These are phyloP conservation scores for Botrylloides violaceus DNA, from an alignment of 23 tunicate genomes.

Conservation along the genomic window DNA sequence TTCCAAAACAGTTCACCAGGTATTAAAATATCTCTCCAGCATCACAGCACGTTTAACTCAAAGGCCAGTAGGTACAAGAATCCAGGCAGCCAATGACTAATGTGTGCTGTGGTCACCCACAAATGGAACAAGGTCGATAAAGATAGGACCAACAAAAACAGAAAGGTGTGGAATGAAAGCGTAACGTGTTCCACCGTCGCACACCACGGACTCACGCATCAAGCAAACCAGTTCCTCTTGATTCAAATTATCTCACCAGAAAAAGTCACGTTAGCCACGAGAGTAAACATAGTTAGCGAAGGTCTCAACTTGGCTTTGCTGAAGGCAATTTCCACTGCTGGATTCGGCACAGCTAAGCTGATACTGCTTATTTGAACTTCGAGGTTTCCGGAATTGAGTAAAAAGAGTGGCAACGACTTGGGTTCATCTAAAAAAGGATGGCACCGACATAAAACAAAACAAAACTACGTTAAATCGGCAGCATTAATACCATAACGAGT, in stretches of 20 bases:
- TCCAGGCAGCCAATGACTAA: no score
- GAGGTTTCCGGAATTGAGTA: conserved; percentile 70
- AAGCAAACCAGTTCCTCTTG: no score
- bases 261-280: conserved; percentile 78
- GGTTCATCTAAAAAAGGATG: conserved; percentile 46
- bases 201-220: no score
- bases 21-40: no score
- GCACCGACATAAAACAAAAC: not conserved
- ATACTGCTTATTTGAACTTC: conserved; percentile 55
- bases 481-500: conserved; percentile 18
- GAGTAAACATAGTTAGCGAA: conserved; percentile 40
- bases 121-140: no score
- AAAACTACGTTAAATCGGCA: not conserved
- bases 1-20: no score
- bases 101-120: no score
- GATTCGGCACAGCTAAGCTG: conserved; percentile 31
- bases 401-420: conserved; percentile 53
- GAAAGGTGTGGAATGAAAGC: no score
- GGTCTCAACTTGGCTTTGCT: conserved; percentile 42
- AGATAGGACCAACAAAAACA: no score
- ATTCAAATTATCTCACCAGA: conserved; percentile 31
- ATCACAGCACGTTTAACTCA: no score
- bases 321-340: conserved; percentile 56
- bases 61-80: no score
- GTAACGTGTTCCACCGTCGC: no score